Evolutionary conservation across 2,888 invertebrate genomes (phyloP).

Genomic region (Hecatera dysodea): DNA sequence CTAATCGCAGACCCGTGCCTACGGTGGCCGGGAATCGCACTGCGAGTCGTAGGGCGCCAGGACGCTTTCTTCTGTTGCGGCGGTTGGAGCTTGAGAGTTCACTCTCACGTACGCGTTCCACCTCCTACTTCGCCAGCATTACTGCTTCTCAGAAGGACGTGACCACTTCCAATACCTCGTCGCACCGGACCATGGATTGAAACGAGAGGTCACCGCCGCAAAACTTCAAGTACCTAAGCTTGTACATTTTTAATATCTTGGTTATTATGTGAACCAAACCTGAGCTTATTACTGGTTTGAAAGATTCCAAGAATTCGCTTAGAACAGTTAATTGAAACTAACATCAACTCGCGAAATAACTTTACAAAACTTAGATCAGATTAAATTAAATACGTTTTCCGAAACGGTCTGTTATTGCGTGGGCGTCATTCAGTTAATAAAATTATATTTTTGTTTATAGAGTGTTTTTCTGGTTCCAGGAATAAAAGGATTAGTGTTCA

Average conservation of each 20-base stretch:
- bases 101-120: too few relatives aligned
- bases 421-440: neutral
- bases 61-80: too few relatives aligned
- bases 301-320: neutral
- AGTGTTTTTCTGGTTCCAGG: neutral
- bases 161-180: too few relatives aligned
- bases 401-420: neutral
- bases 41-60: too few relatives aligned
- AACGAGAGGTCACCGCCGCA: too few relatives aligned
- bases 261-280: neutral
- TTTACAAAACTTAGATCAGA: neutral
- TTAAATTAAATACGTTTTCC: neutral
- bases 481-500: neutral
- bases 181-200: too few relatives aligned
- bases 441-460: neutral
- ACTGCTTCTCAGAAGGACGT: too few relatives aligned
- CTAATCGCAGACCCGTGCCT: too few relatives aligned
- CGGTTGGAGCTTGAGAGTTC: too few relatives aligned
- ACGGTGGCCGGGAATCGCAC: too few relatives aligned
- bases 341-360: neutral
- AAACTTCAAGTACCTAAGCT: neutral
- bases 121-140: too few relatives aligned
- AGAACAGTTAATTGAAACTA: neutral
- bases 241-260: neutral
- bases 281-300: neutral